A percentile compares a stretch with the other conserved stretches of the same genome.
phyloP scores from a whole-genome alignment of 1,140 invertebrate genomes.

The Drosophila sturtevanti region DNA sequence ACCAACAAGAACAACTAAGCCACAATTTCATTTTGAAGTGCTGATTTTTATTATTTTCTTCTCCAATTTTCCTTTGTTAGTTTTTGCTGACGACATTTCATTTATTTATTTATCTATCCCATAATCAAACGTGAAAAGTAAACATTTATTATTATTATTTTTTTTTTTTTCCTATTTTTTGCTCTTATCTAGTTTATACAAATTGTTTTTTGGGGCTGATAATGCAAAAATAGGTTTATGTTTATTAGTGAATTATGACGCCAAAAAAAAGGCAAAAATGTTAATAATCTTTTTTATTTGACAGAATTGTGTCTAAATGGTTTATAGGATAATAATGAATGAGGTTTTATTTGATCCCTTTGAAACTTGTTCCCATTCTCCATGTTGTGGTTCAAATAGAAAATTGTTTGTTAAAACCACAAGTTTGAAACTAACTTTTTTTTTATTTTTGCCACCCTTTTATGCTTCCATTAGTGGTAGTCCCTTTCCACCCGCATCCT shows the following conservation, averaged over 20 bases:
- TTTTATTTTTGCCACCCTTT: no score
- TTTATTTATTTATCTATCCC: slow-evolving; percentile 26
- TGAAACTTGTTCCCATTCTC: neutral
- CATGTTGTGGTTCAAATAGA: neutral
- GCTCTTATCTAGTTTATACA: slow-evolving; percentile 16
- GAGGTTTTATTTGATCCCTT: neutral
- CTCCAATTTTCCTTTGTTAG: neutral
- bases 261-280: no score
- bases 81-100: neutral
- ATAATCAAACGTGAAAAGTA: slow-evolving; percentile 5
- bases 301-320: neutral
- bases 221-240: slow-evolving; percentile 25
- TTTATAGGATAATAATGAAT: neutral
- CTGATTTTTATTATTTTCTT: neutral
- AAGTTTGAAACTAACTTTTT: slow-evolving; percentile 14
- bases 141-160: neutral
- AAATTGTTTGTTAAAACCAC: neutral
- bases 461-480: no score
- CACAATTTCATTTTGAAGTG: neutral
- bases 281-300: slow-evolving; percentile 3
- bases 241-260: slow-evolving; percentile 25
- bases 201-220: slow-evolving; percentile 36
- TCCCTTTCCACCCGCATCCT: slow-evolving; percentile 8
- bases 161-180: no score
- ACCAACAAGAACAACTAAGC: no score